phyloP scores from a whole-genome alignment of 2,113 vertebrate genomes.

The Pao palembangensis region DNA sequence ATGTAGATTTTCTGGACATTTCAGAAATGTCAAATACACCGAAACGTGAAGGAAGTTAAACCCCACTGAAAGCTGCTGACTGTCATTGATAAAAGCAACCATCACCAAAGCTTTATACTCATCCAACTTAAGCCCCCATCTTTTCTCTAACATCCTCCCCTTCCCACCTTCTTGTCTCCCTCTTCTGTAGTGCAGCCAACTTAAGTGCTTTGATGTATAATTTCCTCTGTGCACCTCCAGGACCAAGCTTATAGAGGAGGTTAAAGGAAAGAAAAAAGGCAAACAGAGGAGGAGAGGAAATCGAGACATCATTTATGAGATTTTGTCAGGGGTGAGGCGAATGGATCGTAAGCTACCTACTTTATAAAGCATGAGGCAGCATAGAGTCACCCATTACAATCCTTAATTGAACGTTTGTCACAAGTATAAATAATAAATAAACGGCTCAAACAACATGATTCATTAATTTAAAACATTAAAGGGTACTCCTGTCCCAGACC shows the following conservation, averaged over 20 bases:
- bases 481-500: slow-evolving; percentile 30
- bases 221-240: slow-evolving; percentile 20
- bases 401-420: neutral
- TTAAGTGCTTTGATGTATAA: slow-evolving; percentile 69
- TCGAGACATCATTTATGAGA: slow-evolving; percentile 5
- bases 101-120: slow-evolving; percentile 4
- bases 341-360: slow-evolving; percentile 2
- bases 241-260: slow-evolving; percentile 30
- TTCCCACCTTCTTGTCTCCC: neutral
- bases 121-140: slow-evolving; percentile 14
- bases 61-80: neutral
- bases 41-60: neutral
- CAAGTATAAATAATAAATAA: slow-evolving; percentile 36
- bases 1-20: neutral
- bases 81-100: slow-evolving; percentile 1
- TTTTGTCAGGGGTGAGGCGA: slow-evolving; percentile 7
- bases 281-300: slow-evolving; percentile 5
- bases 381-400: slow-evolving; percentile 18
- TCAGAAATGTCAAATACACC: neutral
- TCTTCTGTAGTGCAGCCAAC: slow-evolving; percentile 21
- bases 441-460: slow-evolving; percentile 18
- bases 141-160: neutral
- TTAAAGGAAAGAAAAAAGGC: slow-evolving; percentile 12
- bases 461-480: slow-evolving; percentile 11
- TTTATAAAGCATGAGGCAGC: slow-evolving; percentile 7